Evolutionary conservation across 2,888 invertebrate species (phyloP).

Genomic region (Lithophane socia): DNA sequence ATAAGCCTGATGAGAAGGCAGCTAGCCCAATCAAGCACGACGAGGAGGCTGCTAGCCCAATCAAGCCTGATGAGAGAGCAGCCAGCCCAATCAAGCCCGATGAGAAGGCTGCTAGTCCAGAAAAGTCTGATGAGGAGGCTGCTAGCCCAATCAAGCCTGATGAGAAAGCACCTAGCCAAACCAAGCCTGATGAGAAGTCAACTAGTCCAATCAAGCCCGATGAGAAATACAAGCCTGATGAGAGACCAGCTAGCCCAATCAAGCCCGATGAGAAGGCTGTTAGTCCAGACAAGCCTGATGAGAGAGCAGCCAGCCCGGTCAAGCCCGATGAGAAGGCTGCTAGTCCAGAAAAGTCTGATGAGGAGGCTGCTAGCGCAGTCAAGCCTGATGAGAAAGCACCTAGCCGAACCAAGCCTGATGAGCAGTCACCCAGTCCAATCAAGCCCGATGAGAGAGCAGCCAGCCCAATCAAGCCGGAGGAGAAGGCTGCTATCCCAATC

Average conservation of each 20-base stretch:
- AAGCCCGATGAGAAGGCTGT: too few species aligned
- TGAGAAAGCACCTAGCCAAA: neutral
- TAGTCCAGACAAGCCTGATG: too few species aligned
- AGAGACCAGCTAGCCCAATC: slow-evolving; percentile 20
- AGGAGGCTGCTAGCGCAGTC: neutral
- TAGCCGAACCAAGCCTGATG: neutral
- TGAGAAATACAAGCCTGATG: neutral
- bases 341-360: too few species aligned
- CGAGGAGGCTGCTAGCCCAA: too few species aligned
- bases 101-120: slow-evolving; percentile 25
- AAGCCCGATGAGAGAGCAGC: slow-evolving; percentile 9
- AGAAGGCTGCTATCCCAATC: slow-evolving; percentile 23
- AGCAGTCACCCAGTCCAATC: too few species aligned
- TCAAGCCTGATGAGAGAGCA: too few species aligned
- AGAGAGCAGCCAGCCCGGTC: neutral
- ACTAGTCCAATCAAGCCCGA: too few species aligned
- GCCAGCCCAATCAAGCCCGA: neutral
- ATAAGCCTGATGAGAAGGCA: slow-evolving; percentile 26
- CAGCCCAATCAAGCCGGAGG: slow-evolving; percentile 5
- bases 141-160: slow-evolving; percentile 16
- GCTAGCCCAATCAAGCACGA: neutral
- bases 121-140: slow-evolving; percentile 12
- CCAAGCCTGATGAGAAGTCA: too few species aligned
- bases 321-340: slow-evolving; percentile 12
- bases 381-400: neutral